Percentiles rank a stretch among this genome's conserved stretches.
These are phyloP conservation scores for Calephelis virginiensis DNA, from an alignment of 1,140 invertebrate genomes.

Conservation along the genomic window DNA sequence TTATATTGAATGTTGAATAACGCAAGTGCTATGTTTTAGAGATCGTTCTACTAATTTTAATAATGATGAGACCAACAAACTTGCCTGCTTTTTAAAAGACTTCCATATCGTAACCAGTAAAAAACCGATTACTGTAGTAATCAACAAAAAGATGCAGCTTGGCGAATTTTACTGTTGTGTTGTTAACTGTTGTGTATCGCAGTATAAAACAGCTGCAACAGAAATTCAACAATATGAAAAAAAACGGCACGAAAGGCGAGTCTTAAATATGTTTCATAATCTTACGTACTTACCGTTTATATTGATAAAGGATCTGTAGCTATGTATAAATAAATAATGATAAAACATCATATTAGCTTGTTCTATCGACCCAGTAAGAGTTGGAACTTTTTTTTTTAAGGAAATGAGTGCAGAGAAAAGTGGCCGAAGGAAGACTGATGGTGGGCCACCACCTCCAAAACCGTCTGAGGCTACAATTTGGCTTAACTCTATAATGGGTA, in stretches of 20 bases:
- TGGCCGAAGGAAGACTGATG: neutral
- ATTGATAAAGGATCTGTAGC: too few relatives aligned
- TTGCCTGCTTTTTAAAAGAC: too few relatives aligned
- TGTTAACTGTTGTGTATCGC: neutral
- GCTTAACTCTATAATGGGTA: neutral
- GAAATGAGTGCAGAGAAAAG: conserved; percentile 2
- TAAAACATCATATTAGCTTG: neutral
- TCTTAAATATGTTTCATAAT: neutral
- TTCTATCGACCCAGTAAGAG: too few relatives aligned
- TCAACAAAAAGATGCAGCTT: conserved; percentile 10
- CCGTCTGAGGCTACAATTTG: neutral
- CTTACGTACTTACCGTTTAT: too few relatives aligned
- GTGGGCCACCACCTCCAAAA: neutral
- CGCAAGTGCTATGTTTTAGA: too few relatives aligned
- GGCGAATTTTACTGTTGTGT: neutral
- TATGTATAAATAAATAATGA: too few relatives aligned
- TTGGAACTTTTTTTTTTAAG: neutral
- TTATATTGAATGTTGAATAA: too few relatives aligned
- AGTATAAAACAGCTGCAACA: neutral
- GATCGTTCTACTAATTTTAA: too few relatives aligned
- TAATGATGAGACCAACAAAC: too few relatives aligned
- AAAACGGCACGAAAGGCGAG: conserved; percentile 2
- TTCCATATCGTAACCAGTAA: neutral
- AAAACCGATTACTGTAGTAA: neutral
- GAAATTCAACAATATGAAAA: conserved; percentile 9